Evolutionary conservation across 2,797 vertebrate species (phyloP), one percentile per base, ranked within the genome.

Genomic region (Micropoecilia bifurca): DNA sequence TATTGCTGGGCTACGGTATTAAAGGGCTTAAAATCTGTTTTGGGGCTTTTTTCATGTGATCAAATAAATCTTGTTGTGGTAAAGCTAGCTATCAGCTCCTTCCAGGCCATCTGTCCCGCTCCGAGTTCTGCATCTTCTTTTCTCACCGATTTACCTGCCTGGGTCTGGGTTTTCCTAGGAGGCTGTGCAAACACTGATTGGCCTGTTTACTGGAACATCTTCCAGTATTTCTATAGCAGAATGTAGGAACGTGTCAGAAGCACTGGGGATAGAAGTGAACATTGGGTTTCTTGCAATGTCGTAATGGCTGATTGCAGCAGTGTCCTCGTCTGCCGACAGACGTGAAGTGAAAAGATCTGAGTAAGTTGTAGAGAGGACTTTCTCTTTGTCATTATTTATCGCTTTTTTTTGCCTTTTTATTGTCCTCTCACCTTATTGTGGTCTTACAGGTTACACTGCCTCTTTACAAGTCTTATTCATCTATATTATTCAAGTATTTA

Each of bases 51-150:
- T 83, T 85, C 22, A 89, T 90, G 91, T 88, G 82, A 93, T 92
- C 84, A 91, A 91, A 90, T 93, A 90, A 89, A 92, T 91, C 90
- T 82, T 9, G 74, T 45, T 81, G 85, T 77, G 77, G 89, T 91
- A 87, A 71, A 87, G 88, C 87, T 68, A 84, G 86, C 83, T 93
- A 93, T 94, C 92, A 90, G 84, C 83, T 85, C 86, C 80, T 85
- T 87, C 88, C 94, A 92, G 91, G 73, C 93, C 91, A 92, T 93
- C 93, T 93, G 92, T 90, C 88, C 86, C 41, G 0, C 87, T 90
- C 72, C 88, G 88, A 90, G 90, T 86, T 87, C 83, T 80, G 59
- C 45, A 75, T 89, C 83, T 85, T 79, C 74, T 87, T 82, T 48
- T 28, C 79, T 80, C 84, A 79, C 82, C 83, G 79, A 83, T 87